phyloP scores from a whole-genome alignment of 2,113 vertebrate species.

The Chionis minor region DNA sequence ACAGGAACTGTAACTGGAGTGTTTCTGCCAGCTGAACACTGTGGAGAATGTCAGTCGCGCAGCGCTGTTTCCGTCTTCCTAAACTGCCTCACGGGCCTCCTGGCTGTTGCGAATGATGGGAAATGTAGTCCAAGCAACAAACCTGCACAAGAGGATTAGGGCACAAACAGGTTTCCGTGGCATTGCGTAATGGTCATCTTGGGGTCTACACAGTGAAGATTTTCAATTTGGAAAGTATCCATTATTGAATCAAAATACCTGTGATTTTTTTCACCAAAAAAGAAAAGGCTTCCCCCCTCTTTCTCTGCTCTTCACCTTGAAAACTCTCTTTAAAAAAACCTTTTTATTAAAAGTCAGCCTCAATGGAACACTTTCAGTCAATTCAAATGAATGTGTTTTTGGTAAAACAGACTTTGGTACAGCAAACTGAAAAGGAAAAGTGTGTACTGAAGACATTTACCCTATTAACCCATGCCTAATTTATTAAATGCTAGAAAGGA shows the following conservation, averaged over 20 bases:
- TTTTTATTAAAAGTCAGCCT: neutral
- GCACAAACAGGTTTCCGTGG: neutral
- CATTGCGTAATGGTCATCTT: neutral
- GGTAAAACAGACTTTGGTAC: neutral
- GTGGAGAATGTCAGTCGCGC: fast-evolving
- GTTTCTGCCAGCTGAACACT: neutral
- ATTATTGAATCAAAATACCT: neutral
- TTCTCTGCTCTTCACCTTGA: neutral
- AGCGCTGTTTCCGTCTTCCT: neutral
- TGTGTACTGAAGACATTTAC: neutral
- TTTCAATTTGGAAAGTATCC: neutral
- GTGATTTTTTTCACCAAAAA: neutral
- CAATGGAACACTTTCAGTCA: neutral
- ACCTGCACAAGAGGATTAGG: neutral
- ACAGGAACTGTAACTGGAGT: neutral
- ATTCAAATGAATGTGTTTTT: neutral
- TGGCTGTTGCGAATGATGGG: neutral
- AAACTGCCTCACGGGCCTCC: neutral
- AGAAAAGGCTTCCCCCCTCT: neutral
- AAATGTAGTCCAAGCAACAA: neutral
- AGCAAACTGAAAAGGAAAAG: neutral
- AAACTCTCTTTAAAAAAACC: neutral
- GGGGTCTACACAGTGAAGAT: neutral
- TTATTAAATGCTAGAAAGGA: conserved; percentile 1
- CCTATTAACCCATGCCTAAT: neutral